Conservation (phyloP, 2,888 invertebrate genomes). For the Ceratothoa steindachneri region DNA sequence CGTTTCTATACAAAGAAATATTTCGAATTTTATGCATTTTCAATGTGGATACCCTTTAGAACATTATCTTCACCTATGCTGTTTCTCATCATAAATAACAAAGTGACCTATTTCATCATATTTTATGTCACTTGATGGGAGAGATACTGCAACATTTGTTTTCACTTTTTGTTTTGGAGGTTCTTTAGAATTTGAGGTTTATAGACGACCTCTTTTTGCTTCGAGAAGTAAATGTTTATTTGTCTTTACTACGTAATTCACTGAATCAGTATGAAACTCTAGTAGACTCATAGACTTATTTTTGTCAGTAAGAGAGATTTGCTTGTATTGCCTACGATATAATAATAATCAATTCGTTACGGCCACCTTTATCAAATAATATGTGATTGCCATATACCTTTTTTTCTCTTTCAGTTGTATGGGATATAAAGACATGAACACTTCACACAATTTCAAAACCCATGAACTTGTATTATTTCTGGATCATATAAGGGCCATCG, state of each 20-base stretch:
- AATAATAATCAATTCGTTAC: not conserved
- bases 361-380: not conserved
- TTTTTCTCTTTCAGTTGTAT: not conserved
- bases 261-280: not conserved
- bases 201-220: not conserved
- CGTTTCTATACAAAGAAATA: not conserved
- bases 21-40: not conserved
- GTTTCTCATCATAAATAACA: not conserved
- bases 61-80: not conserved
- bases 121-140: not conserved
- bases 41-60: not conserved
- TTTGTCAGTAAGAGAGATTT: too few species aligned
- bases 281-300: too few species aligned
- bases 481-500: slow-evolving; percentile 4
- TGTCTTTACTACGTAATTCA: not conserved
- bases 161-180: not conserved
- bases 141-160: not conserved
- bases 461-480: slow-evolving; percentile 12
- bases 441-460: not conserved
- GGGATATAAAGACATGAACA: not conserved
- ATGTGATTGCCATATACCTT: slow-evolving; percentile 4
- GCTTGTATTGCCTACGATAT: not conserved
- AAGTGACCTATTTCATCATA: not conserved
- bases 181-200: not conserved
- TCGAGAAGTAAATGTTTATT: not conserved